Percentiles rank a stretch among this genome's conserved stretches.
These are phyloP conservation scores for Amyelois transitella DNA, from an alignment of 1,140 invertebrate species.

Conservation along the genomic window DNA sequence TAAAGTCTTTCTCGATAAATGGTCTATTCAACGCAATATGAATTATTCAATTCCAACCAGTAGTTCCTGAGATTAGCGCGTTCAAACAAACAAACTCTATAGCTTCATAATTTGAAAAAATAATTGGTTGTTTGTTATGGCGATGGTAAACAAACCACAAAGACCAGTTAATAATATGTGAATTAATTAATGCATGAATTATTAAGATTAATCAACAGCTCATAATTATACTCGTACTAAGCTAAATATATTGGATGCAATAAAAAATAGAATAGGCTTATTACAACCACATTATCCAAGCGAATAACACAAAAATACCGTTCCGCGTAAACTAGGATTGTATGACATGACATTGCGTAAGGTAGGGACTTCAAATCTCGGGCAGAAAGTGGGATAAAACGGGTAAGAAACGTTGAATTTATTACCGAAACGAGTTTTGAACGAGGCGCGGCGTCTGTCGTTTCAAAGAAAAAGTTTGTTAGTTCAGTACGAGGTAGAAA, in stretches of 20 bases:
- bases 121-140: too few species aligned
- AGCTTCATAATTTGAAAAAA: too few species aligned
- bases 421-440: conserved; percentile 10
- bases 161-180: too few species aligned
- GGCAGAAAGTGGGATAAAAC: not conserved
- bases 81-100: too few species aligned
- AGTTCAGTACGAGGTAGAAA: not conserved
- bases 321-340: not conserved
- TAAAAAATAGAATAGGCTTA: not conserved
- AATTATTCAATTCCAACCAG: too few species aligned
- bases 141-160: too few species aligned
- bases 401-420: conserved; percentile 6
- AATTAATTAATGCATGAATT: too few species aligned
- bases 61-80: too few species aligned
- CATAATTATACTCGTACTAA: not conserved
- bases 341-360: not conserved
- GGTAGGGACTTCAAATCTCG: not conserved
- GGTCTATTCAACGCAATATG: too few species aligned
- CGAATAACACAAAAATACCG: not conserved
- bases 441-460: not conserved
- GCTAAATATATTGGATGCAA: not conserved
- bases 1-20: too few species aligned
- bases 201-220: too few species aligned
- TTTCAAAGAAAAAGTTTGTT: not conserved
- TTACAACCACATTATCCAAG: not conserved